phyloP scores from a whole-genome alignment of 2,113 vertebrate species.

The Gymnogyps californianus region DNA sequence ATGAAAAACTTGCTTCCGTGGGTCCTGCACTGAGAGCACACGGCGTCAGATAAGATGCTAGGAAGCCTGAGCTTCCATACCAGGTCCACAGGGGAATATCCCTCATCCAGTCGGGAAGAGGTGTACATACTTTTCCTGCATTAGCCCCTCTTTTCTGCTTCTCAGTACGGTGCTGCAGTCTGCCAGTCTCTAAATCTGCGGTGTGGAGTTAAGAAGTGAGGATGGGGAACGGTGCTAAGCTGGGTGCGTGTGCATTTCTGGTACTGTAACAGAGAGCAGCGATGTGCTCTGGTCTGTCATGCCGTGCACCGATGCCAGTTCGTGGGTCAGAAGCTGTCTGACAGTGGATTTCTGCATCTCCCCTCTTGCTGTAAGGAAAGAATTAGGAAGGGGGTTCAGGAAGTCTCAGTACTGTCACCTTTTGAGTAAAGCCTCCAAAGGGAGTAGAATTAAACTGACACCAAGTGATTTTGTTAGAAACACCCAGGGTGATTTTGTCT shows the following conservation, averaged over 20 bases:
- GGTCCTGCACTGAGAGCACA: not conserved
- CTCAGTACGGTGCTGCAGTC: not conserved
- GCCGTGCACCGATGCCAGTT: rapidly evolving
- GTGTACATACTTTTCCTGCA: not conserved
- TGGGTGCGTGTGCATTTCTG: not conserved
- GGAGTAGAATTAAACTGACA: not conserved
- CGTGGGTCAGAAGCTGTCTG: not conserved
- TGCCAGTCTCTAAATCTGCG: not conserved
- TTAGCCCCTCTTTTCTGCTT: not conserved
- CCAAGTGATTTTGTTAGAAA: not conserved
- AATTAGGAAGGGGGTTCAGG: not conserved
- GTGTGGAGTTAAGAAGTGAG: not conserved
- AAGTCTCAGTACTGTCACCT: not conserved
- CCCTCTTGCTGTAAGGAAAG: not conserved
- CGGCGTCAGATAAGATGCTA: not conserved
- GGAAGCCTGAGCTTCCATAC: not conserved
- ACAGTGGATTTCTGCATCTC: not conserved
- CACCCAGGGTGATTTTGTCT: constrained; percentile 35
- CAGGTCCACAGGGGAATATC: not conserved
- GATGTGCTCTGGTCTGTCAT: not conserved
- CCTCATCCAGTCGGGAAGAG: not conserved
- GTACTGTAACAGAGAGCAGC: not conserved
- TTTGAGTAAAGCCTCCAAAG: not conserved
- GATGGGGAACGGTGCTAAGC: not conserved
- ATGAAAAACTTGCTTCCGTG: not conserved